Evolutionary conservation across 2,797 vertebrate species (phyloP).

Genomic region (Erpetoichthys calabaricus): DNA sequence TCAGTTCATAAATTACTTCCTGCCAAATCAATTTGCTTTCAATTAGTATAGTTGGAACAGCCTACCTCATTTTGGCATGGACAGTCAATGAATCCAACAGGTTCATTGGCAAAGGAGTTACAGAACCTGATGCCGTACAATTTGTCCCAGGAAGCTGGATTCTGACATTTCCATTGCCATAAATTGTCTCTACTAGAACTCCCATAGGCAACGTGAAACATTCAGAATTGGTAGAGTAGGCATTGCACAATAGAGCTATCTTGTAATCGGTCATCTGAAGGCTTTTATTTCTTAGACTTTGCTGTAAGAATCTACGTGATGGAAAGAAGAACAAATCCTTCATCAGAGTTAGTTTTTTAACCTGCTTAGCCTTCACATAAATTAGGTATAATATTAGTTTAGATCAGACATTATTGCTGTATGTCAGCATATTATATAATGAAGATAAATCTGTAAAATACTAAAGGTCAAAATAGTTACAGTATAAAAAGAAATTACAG

Average conservation of each 20-base stretch:
- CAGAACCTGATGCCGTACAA: slow-evolving; percentile 82
- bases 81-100: slow-evolving; percentile 93
- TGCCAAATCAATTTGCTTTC: background rate
- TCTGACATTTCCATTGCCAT: slow-evolving; percentile 82
- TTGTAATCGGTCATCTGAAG: slow-evolving; percentile 97
- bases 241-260: slow-evolving; percentile 92
- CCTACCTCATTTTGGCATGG: slow-evolving; percentile 96
- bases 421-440: too few species aligned
- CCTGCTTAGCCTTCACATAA: too few species aligned
- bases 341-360: too few species aligned
- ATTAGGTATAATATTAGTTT: too few species aligned
- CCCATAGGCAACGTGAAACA: slow-evolving; percentile 97
- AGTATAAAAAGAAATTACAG: too few species aligned
- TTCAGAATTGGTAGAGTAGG: slow-evolving; percentile 95
- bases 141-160: slow-evolving; percentile 84
- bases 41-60: background rate
- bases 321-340: slow-evolving; percentile 1
- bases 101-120: slow-evolving; percentile 91
- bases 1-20: too few species aligned
- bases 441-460: too few species aligned
- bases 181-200: slow-evolving; percentile 92
- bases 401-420: too few species aligned
- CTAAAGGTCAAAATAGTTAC: too few species aligned
- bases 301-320: slow-evolving; percentile 76
- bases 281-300: slow-evolving; percentile 86